Evolutionary conservation across 2,888 invertebrate species (phyloP), one percentile per base, ranked within the genome.

Genomic region (Masnerella sp.): DNA sequence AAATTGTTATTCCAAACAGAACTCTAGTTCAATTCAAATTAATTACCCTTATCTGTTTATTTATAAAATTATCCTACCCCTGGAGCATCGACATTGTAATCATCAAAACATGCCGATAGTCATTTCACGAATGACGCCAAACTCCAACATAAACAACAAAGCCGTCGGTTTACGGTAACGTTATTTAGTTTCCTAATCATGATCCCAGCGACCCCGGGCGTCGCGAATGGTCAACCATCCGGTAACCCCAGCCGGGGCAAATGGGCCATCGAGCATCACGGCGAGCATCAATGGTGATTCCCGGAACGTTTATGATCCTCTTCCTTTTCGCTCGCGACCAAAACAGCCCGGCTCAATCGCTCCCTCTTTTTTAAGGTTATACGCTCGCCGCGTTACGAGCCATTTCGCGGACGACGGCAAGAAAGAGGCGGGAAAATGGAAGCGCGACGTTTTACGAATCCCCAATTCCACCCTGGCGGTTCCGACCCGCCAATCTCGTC

Each of bases 311-410:
- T 64, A 64, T 64, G 43, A 52, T 64, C 64, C 22, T 12, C 45
- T 64, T 54, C 49, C 43, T 18, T 36, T 43, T 49, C 54, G 70
- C 51, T 74, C 56, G 25, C 75, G 32, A 51, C 70, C 22, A 67
- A 36, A 69, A 67, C 49, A 62, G 71, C 25, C 74, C 67, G 56
- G 62, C 76, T 20, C 9, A 17, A 70, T 75, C 74, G 78, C 75
- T 64, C 76, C 74, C 77, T 77, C 76, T 80, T 84, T 84, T 62
- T 85, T 85, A 85, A 85, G 85, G 82, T 85, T 85, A 83, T 84
- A 82, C 77, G 80, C 82, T 84, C 80, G 78, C 80, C 80, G 81
- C 81, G 82, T 84, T 84, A 85, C 83, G 81, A 82, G 79, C 84
- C 83, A 84, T 84, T 85, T 80, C 82, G 79, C 25, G 68, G 72